Base-by-base conservation (phyloP, 2,888 invertebrate genomes). In the Lamellibrachia satsuma region DNA sequence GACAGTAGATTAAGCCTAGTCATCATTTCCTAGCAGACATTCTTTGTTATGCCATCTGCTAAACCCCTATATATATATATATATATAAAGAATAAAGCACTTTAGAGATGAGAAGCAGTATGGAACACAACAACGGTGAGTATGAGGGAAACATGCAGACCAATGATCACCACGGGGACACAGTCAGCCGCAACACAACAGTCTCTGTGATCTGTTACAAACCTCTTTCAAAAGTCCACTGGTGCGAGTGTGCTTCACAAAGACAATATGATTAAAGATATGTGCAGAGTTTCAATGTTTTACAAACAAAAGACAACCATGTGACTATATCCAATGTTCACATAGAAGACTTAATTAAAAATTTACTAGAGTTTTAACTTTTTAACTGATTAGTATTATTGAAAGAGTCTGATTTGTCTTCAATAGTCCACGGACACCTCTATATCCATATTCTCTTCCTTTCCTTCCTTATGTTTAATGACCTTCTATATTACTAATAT, bases 151-250 rank as follows among this genome's bases (percentile, higher is more conserved):
- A 15, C 75, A 75, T 75, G 75, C 75, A 75, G 75, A 75, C n/a
- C 15, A 15, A 60, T 22, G 22, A 15, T 4, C 15, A 60, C 75
- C 22, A 75, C 75, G 3, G 22, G 22, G 75, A 75, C 75, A 75
- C n/a, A n/a, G 22, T 75, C 75, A 75, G 75, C 22, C 6, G 6
- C 75, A 75, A 15, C 75, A 75, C 75, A 75, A 75, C 75, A 75
- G 6, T 3, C n/a, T 75, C 75, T 3, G 8, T 55, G 55, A 9
- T 75, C 60, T 15, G 3, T 6, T 22, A 75, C 75, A 75, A 75
- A 75, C 75, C 75, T 75, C 75, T 75, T 22, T 75, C 75, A 75
- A 75, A 11, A 75, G 75, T 75, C 75, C 75, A 75, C n/a, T 75
- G 75, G 75, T 75, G 75, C 75, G 75, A 22, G 75, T 15, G 15